Evolutionary conservation across 1,140 invertebrate genomes (phyloP), one percentile per base, ranked within the genome.

Genomic region (Drosophila saltans): DNA sequence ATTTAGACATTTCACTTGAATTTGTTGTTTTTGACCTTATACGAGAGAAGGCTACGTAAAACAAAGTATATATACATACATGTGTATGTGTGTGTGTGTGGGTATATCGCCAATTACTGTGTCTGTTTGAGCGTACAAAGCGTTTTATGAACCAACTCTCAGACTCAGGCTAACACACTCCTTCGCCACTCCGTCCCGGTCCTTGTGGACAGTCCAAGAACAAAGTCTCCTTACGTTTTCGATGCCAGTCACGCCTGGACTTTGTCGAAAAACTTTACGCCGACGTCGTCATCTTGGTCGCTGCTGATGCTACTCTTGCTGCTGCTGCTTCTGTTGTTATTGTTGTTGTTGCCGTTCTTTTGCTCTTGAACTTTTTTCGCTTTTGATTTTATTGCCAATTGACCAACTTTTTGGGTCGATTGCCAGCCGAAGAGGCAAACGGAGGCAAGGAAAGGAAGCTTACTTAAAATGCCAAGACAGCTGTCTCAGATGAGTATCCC

Each of bases 371-470:
- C 69, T 84, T 83, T 83, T 85, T 73, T 88, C 80, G 83, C 84
- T 88, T 88, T 88, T 88, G 84, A 88, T 88, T 88, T 88, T 88
- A 88, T 88, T 88, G 83, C 84, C 83, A 88, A 83, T 88, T 86
- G 83, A 89, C 80, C 84, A 86, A 86, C 57, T 86, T 86, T 86
- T 86, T 86, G 84, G 83, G 80, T 86, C 80, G 80, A 83, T 89
- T 86, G 83, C 70, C 84, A 64, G 69, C 63, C 66, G 59, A 71
- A 65, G 65, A 36, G 65, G 5, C 45, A 52, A 52, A 16, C 16
- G 16, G 16, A 16, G 16, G 45, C 21, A 10, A 58, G n/a, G 9
- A 2, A 55, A 26, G 58, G 36, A 61, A 61, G 64, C 72, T 70
- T 62, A 74, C 72, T 71, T 75, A 70, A 81, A 76, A 80, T 75